A percentile compares a stretch with the other conserved stretches of the same genome.
These are phyloP conservation scores for Odocoileus hemionus DNA, from an alignment of 2,113 vertebrate genomes.

Conservation along the genomic window DNA sequence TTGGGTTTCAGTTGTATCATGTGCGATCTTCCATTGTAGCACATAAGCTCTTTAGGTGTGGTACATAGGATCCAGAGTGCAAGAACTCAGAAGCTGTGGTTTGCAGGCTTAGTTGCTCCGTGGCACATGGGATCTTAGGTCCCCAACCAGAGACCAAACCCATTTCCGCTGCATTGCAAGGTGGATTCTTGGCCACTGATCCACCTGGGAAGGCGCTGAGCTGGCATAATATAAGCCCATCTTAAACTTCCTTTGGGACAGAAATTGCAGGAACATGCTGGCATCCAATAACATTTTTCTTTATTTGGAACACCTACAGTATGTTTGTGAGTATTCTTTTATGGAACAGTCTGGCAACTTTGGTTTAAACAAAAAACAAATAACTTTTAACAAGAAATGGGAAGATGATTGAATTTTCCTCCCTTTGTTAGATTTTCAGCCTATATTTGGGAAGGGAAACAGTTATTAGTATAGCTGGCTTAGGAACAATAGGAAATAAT, in stretches of 20 bases:
- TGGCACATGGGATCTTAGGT: background rate
- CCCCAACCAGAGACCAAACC: background rate
- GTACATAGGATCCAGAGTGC: background rate
- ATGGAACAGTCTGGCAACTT: background rate
- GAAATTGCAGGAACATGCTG: background rate
- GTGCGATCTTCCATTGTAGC: background rate
- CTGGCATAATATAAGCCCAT: background rate
- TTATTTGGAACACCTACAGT: background rate
- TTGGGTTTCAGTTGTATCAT: background rate
- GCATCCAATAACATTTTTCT: background rate
- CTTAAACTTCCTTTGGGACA: background rate
- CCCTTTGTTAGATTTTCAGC: background rate
- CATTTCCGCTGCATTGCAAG: background rate
- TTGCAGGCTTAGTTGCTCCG: background rate
- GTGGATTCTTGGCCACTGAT: background rate
- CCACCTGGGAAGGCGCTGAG: background rate
- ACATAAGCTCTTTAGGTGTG: background rate
- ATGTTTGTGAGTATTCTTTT: background rate
- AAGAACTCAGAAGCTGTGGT: background rate
- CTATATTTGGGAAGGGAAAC: background rate
- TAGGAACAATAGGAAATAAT: background rate
- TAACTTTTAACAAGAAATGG: background rate
- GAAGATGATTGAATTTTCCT: background rate
- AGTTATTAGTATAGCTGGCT: background rate
- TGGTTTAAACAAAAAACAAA: background rate